Evolutionary conservation across 2,113 vertebrate species (phyloP).

Genomic region (Dipodomys ordii): DNA sequence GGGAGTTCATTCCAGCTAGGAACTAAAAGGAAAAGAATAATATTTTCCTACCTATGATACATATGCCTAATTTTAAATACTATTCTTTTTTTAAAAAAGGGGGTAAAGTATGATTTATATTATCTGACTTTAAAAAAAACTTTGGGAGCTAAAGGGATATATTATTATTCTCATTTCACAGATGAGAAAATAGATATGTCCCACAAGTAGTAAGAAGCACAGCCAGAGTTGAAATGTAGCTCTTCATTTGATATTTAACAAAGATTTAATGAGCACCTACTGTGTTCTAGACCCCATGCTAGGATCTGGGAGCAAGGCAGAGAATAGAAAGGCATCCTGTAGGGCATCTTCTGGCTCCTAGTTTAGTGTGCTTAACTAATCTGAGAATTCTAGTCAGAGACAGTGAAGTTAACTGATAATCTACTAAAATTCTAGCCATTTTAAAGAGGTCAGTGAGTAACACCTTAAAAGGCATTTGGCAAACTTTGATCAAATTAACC

Average conservation of each 20-base stretch:
- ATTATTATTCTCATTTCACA: constrained; percentile 34
- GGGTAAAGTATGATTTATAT: background rate
- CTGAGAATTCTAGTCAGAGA: background rate
- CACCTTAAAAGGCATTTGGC: background rate
- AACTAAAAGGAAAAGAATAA: background rate
- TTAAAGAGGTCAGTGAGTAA: constrained; percentile 4
- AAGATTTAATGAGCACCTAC: constrained; percentile 46
- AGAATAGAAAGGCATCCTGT: background rate
- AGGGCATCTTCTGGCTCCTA: background rate
- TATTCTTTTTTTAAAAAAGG: background rate
- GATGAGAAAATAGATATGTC: constrained; percentile 5
- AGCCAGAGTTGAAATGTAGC: background rate
- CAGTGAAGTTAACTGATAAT: background rate
- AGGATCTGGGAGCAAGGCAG: background rate
- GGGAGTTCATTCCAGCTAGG: background rate
- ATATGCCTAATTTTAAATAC: background rate
- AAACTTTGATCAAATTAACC: background rate
- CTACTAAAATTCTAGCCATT: background rate
- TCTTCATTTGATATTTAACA: background rate
- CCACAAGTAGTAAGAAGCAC: background rate
- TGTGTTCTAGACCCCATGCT: background rate
- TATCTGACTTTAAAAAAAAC: constrained; percentile 14
- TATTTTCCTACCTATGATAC: background rate
- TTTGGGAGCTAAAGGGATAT: background rate
- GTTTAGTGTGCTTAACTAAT: background rate